Conservation (phyloP, 2,113 vertebrate genomes). For the Delphinus delphis region DNA sequence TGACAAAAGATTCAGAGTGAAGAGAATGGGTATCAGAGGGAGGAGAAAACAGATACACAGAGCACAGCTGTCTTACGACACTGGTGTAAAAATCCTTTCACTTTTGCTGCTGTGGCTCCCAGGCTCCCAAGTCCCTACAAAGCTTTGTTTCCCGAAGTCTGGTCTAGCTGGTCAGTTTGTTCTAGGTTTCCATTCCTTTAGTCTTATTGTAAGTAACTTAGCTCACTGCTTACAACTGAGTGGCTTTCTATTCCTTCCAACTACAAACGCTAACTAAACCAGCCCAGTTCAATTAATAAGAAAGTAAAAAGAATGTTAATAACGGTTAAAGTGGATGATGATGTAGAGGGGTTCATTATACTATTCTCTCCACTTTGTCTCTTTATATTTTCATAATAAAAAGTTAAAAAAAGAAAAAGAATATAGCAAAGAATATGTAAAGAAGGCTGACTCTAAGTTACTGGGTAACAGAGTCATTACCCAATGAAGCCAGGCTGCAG, state of each 20-base stretch:
- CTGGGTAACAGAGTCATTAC: slow-evolving; percentile 11
- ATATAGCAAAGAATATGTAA: neutral
- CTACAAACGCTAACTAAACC: neutral
- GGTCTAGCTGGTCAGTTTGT: neutral
- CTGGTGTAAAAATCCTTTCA: neutral
- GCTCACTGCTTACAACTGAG: neutral
- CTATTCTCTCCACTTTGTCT: neutral
- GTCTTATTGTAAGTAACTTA: neutral
- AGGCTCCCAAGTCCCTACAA: neutral
- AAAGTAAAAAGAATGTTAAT: neutral
- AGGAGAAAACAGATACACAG: neutral
- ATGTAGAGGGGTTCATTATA: neutral
- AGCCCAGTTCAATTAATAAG: neutral
- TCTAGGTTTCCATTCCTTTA: neutral
- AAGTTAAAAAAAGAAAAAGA: neutral
- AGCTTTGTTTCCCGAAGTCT: neutral
- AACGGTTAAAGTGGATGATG: neutral
- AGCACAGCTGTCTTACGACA: neutral
- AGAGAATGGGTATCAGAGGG: neutral
- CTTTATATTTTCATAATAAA: neutral
- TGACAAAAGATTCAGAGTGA: neutral
- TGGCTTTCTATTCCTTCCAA: neutral
- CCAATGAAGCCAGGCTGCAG: neutral
- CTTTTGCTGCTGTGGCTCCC: neutral
- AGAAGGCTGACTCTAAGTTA: neutral